Base-by-base conservation (phyloP, 2,797 vertebrate species). In the Discoglossus pictus region DNA sequence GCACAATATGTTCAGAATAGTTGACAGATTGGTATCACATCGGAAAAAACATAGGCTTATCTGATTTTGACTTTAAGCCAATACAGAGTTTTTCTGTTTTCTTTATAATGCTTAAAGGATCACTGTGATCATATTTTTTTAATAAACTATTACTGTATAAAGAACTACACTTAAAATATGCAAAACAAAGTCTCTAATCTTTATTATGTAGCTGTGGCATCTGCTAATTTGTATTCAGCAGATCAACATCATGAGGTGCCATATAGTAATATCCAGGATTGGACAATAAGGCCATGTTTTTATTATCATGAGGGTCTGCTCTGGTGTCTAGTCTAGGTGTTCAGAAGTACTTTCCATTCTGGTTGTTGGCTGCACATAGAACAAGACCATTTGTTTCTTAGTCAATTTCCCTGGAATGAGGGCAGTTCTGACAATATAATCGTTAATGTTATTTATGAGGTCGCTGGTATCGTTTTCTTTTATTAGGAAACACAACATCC, bases 401-500 rank as follows among this genome's bases (percentile, higher is more conserved):
- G 20, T 54, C 18, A 35, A 16, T 42, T 56, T 56, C 36, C 53
- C 18, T 9, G 20, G 7, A 8, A 42, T 42, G 53, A 56, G 53
- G 13, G 13, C 13, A 40, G 36, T 12, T 6, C 35, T 40, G 38
- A 10, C 53, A 40, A 13, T 56, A 24, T 42, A 56, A 56, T 56
- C 53, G 17, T 56, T 56, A 42, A n/a, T 15, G 36, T 24, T 56
- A 56, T 56, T 66, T 58, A 58, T 47, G 53, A 56, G 63, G 42
- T 39, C 21, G 31, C 12, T 13, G 24, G 36, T n/a, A 16, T 31
- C 35, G 24, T 66, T 40, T 31, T 16, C 42, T 55, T 42, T 36
- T 58, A 58, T 56, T 50, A 66, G 34, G 24, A 66, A 55, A 66
- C 53, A 58, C 64, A 40, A 58, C 34, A 31, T 66, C 21, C 53